Percentiles rank a stretch among this genome's conserved stretches.
These are phyloP conservation scores for Plagodis dolabraria DNA, from an alignment of 2,888 invertebrate species.

Conservation along the genomic window DNA sequence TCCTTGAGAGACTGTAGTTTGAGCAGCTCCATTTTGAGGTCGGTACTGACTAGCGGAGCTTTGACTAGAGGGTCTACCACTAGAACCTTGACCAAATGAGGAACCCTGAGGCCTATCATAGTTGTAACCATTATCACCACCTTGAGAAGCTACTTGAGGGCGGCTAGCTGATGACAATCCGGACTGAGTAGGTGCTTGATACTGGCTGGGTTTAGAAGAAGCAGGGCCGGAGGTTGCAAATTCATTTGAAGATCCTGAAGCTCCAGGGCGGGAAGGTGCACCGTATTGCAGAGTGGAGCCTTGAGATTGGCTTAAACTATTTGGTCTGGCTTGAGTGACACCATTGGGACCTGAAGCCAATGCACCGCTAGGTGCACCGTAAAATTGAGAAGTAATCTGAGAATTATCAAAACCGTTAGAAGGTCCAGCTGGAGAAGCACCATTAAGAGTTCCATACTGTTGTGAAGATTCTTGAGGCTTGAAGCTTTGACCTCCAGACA, in stretches of 20 bases:
- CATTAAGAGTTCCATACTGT: slow-evolving; percentile 34
- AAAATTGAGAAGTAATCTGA: slow-evolving; percentile 32
- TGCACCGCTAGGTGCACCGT: slow-evolving; percentile 15
- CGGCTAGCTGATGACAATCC: slow-evolving; percentile 27
- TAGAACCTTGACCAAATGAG: slow-evolving; percentile 13
- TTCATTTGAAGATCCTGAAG: slow-evolving; percentile 8
- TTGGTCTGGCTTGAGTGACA: slow-evolving; percentile 22
- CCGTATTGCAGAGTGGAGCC: slow-evolving; percentile 32
- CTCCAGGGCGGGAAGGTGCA: slow-evolving; percentile 26
- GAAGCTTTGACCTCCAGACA: slow-evolving; percentile 19
- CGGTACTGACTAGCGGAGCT: slow-evolving; percentile 26
- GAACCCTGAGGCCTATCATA: slow-evolving; percentile 45
- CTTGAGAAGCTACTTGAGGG: slow-evolving; percentile 38
- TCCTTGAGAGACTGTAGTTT: slow-evolving; percentile 28
- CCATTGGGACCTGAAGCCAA: slow-evolving; percentile 13
- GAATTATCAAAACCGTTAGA: slow-evolving; percentile 24
- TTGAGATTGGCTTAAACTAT: slow-evolving; percentile 23
- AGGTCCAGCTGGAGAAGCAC: slow-evolving; percentile 12
- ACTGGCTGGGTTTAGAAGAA: slow-evolving; percentile 37
- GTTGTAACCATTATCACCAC: slow-evolving; percentile 46
- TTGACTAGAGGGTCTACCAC: slow-evolving; percentile 9
- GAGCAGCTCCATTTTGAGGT: slow-evolving; percentile 25
- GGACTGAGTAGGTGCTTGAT: slow-evolving; percentile 35
- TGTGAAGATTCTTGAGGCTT: slow-evolving; percentile 27
- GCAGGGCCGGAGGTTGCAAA: slow-evolving; percentile 17